Evolutionary conservation across 92 coral and sea anemone genomes (phyloP).

Genomic region (Heteractis magnifica): DNA sequence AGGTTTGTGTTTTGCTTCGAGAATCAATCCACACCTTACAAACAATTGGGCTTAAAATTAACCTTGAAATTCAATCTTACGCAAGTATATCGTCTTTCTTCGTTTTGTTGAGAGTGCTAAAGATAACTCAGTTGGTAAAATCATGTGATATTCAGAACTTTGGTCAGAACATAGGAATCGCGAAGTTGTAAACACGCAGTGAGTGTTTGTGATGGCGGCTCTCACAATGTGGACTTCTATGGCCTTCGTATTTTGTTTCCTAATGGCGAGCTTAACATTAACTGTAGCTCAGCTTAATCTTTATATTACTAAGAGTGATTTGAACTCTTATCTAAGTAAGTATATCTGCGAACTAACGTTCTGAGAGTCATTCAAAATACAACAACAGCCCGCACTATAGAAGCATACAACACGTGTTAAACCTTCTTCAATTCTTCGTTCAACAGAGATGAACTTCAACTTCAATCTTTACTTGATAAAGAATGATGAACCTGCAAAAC

Average conservation of each 20-base stretch:
- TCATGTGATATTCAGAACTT: slow-evolving; percentile 31
- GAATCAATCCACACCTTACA: slow-evolving; percentile 43
- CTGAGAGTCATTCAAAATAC: not conserved
- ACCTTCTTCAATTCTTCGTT: slow-evolving; percentile 15
- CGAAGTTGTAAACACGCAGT: slow-evolving; percentile 24
- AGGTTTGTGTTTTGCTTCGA: slow-evolving; percentile 33
- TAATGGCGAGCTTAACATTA: slow-evolving; percentile 6
- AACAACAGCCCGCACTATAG: not conserved
- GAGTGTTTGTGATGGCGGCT: slow-evolving; percentile 17
- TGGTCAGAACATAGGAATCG: not conserved
- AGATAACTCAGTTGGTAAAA: not conserved
- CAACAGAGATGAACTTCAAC: slow-evolving; percentile 74
- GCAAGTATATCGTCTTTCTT: slow-evolving; percentile 11
- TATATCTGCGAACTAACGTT: slow-evolving; percentile 26
- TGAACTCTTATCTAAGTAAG: slow-evolving; percentile 71
- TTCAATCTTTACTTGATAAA: slow-evolving; percentile 57
- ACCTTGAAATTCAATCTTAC: slow-evolving; percentile 13
- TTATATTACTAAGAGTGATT: slow-evolving; percentile 63
- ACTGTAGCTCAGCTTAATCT: slow-evolving; percentile 66
- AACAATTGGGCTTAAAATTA: not conserved
- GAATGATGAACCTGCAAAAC: slow-evolving; percentile 53
- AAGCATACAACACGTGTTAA: slow-evolving; percentile 15
- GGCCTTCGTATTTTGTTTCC: slow-evolving; percentile 1
- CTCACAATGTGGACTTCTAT: slow-evolving; percentile 9
- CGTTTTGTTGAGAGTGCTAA: slow-evolving; percentile 19